Base-by-base conservation (phyloP, 2,797 vertebrate species). In the Mus spretus region DNA sequence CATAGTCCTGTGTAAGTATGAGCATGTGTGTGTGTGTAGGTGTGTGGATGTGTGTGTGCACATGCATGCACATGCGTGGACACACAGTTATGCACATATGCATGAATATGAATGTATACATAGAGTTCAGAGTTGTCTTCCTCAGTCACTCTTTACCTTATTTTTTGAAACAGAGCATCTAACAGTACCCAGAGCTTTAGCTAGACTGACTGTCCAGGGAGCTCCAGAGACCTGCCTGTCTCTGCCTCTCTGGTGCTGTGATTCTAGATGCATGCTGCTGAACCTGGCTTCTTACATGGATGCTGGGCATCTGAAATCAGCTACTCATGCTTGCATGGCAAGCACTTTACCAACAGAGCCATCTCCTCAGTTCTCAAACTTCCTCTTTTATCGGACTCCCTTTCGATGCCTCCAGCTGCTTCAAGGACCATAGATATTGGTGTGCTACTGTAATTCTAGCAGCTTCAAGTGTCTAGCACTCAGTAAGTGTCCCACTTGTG, bases 31-130 rank as follows among this genome's bases (percentile, higher is more conserved):
- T 83, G 13, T 44, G 59, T 40, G n/a, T 40, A 7, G 24, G 79
- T 37, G 22, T 40, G 15, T 37, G 53, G n/a, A 3, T 40, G 55
- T 40, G n/a, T 63, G 81, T 26, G 37, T 12, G 50, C 50, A 3
- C 14, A 8, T 0, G 4, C 4, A 20, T 59, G 34, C 6, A 31
- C 4, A 2, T 57, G 10, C 6, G 11, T 57, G 6, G 34, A 37
- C 65, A 70, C 34, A 70, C 34, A 3, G 3, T 20, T 44, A 24
- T 44, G 20, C 10, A 70, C 31, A n/a, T 59, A 26, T 34, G 40
- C 15, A n/a, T 26, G 44, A 20, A n/a, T 26, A 24, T 86, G 63
- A 50, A 50, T n/a, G 20, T 53, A 34, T 31, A n/a, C 22, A 2
- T 67, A 17, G 47, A 70, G 61, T 12, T 44, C 83, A 86, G 19